Base-by-base conservation (phyloP, 1,140 invertebrate species). In the Galleria mellonella region DNA sequence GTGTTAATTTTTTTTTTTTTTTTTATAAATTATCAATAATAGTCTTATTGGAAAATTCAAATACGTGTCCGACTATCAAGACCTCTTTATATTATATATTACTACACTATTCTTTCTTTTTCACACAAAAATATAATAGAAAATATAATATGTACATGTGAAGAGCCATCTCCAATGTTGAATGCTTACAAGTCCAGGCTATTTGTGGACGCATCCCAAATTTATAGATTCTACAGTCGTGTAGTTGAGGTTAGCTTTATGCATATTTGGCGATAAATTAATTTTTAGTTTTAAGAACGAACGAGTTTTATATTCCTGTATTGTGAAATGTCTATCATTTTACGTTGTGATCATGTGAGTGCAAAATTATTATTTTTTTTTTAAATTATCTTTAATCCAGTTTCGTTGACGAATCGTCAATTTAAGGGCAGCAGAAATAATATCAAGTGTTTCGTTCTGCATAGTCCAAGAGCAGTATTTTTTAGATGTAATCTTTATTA, bases 281-380 rank as follows among this genome's bases (percentile, higher is more conserved):
- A 33, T 39, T 46, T 57, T 62, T 58, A 61, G 52, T 61, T 55
- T 10, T 67, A 55, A 51, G 48, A 33, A 51, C 43, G 46, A 46
- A 53, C 44, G 58, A 55, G 66, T 75, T 71, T 74, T 69, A 70
- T 77, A 78, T 77, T 83, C 74, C 77, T 82, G 75, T 77, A 73
- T 75, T 81, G 77, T 84, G 74, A 84, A 84, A 84, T 84, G 77
- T 58, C 60, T 58, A 62, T 72, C 77, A 84, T 84, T 84, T 84
- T 82, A 84, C 78, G 72, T 83, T 84, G 81, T 84, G 81, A 84
- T 84, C 69, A 81, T 79, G 68, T 77, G 74, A 84, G 81, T 84
- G 81, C 81, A 84, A 84, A 83, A 81, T 77, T 37, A 17, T 37
- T 37, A 72, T 58, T 60, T 70, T 72, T 73, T 58, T 60, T 70